These are phyloP conservation scores for Pipistrellus nathusii DNA, from an alignment of 2,797 vertebrate species.

Conservation along the genomic window DNA sequence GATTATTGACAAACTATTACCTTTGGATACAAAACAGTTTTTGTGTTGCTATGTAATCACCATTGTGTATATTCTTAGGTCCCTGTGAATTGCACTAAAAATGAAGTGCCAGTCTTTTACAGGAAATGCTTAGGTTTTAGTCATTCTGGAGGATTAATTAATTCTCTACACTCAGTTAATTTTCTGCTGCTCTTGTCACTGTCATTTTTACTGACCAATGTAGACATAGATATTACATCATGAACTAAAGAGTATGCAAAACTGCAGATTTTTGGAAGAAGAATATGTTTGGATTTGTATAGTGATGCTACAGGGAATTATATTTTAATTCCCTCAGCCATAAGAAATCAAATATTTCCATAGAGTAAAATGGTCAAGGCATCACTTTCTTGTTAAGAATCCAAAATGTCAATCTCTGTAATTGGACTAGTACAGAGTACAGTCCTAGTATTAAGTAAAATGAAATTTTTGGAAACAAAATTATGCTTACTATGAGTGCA, in stretches of 20 bases:
- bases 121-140: constrained; percentile 2
- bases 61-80: neutral
- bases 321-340: neutral
- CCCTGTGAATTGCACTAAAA: neutral
- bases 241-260: neutral
- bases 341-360: neutral
- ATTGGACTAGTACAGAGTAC: constrained; percentile 43
- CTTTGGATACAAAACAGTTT: neutral
- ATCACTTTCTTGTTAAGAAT: neutral
- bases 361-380: neutral
- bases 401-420: constrained; percentile 45
- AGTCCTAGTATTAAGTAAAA: constrained; percentile 57
- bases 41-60: neutral
- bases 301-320: neutral
- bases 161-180: neutral
- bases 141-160: neutral
- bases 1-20: constrained; percentile 6
- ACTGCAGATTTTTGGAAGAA: neutral
- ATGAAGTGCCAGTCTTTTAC: neutral
- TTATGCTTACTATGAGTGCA: neutral
- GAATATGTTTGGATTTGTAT: neutral
- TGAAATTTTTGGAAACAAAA: constrained; percentile 67
- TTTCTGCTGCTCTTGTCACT: neutral
- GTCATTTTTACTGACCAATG: neutral
- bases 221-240: neutral